Evolutionary conservation across 1,140 invertebrate species (phyloP).

Genomic region (Heliconius himera): DNA sequence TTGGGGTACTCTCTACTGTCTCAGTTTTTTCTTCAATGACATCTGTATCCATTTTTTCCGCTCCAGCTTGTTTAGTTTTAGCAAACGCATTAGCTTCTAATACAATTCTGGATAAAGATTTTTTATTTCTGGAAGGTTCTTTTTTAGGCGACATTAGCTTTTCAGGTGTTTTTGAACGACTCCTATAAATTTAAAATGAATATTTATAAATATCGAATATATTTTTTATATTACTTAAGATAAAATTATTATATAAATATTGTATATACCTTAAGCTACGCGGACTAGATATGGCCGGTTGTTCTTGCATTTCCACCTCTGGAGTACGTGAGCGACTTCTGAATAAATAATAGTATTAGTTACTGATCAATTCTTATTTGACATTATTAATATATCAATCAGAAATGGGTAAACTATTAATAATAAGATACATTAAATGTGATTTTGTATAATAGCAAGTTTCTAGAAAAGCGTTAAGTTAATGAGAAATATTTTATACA

Average conservation of each 20-base stretch:
- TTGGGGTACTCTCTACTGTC: constrained; percentile 68
- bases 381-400: too few relatives aligned
- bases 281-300: constrained; percentile 45
- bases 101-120: constrained; percentile 69
- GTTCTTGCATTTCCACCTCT: constrained; percentile 39
- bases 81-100: constrained; percentile 72
- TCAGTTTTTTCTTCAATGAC: constrained; percentile 43
- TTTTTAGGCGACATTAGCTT: constrained; percentile 66
- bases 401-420: too few relatives aligned
- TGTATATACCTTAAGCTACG: constrained; percentile 55
- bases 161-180: constrained; percentile 73
- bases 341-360: neutral
- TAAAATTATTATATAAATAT: neutral
- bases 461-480: too few relatives aligned
- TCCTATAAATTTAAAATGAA: constrained; percentile 46
- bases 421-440: too few relatives aligned
- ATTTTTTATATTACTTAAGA: neutral
- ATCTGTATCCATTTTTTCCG: constrained; percentile 49
- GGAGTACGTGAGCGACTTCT: constrained; percentile 37
- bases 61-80: constrained; percentile 57
- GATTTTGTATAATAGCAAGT: too few relatives aligned
- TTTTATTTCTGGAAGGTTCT: constrained; percentile 56
- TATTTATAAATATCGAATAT: neutral
- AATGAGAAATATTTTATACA: too few relatives aligned
- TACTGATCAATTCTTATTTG: neutral